Evolutionary conservation across 2,888 invertebrate genomes (phyloP).

Genomic region (Cataglyphis albicans): DNA sequence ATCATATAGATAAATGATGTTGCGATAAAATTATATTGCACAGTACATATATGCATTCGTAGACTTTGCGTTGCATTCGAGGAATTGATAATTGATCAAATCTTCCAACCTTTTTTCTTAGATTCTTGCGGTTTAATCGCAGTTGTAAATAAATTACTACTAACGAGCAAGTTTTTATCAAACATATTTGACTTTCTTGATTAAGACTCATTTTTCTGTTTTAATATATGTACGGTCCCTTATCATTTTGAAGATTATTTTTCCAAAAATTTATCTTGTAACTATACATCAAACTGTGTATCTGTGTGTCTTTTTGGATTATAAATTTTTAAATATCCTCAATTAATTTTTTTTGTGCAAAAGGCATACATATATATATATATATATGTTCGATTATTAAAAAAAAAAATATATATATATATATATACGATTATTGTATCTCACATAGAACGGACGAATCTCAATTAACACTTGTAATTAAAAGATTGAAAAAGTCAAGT

Average conservation of each 20-base stretch:
- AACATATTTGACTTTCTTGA: not conserved
- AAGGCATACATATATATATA: not conserved
- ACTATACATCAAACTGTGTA: not conserved
- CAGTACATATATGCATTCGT: not conserved
- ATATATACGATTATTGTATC: not conserved
- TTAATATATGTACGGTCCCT: not conserved
- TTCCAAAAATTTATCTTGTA: not conserved
- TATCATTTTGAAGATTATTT: not conserved
- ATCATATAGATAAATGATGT: slow-evolving; percentile 56
- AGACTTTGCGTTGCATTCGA: not conserved
- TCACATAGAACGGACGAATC: not conserved
- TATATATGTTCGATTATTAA: not conserved
- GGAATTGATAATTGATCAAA: slow-evolving; percentile 23
- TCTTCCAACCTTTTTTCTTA: not conserved
- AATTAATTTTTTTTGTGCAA: not conserved
- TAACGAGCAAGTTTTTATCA: not conserved
- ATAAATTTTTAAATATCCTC: not conserved
- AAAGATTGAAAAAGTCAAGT: not conserved
- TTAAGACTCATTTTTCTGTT: not conserved
- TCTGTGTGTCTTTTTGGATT: not conserved
- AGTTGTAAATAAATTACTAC: not conserved
- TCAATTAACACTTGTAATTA: not conserved
- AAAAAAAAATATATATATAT: not conserved
- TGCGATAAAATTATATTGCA: slow-evolving; percentile 2
- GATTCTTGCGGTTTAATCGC: not conserved